phyloP scores from a whole-genome alignment of 1,140 invertebrate species.

The Plodia interpunctella region DNA sequence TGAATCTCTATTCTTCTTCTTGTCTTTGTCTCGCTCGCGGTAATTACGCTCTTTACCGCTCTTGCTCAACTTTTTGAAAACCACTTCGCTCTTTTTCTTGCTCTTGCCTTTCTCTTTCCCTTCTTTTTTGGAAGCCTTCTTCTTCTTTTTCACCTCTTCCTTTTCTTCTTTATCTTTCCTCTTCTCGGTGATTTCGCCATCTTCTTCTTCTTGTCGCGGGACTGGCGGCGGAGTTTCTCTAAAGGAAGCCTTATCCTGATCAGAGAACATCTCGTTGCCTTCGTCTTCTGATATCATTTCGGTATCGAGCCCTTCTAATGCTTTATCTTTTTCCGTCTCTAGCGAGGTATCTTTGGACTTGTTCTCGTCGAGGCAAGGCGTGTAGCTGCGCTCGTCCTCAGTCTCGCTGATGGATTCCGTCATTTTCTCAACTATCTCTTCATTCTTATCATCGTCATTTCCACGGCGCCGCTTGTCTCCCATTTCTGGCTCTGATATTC shows the following conservation, averaged over 20 bases:
- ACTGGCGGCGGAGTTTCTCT: constrained; percentile 42
- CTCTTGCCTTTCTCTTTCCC: constrained; percentile 62
- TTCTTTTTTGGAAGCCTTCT: constrained; percentile 62
- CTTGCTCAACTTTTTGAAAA: constrained; percentile 90
- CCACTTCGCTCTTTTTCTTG: constrained; percentile 65
- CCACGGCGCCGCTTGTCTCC: constrained; percentile 14
- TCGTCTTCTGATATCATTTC: constrained; percentile 85
- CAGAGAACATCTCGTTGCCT: constrained; percentile 78
- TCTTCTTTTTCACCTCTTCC: constrained; percentile 55
- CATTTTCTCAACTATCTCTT: constrained; percentile 69
- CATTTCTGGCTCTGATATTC: neutral
- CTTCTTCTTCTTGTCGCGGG: constrained; percentile 63
- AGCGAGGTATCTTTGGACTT: constrained; percentile 68
- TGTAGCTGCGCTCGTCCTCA: constrained; percentile 81
- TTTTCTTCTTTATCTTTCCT: constrained; percentile 70
- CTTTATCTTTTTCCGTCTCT: constrained; percentile 65
- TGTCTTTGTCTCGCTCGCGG: constrained; percentile 80
- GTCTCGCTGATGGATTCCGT: constrained; percentile 79
- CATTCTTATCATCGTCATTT: constrained; percentile 21
- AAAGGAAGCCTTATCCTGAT: constrained; percentile 58
- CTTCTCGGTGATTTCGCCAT: constrained; percentile 79
- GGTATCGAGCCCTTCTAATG: constrained; percentile 81
- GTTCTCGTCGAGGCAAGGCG: constrained; percentile 81
- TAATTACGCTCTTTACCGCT: constrained; percentile 89
- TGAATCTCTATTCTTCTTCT: constrained; percentile 40